Percentiles rank a stretch among this genome's conserved stretches.
phyloP scores from a whole-genome alignment of 2,113 vertebrate genomes.

The Ictalurus punctatus region DNA sequence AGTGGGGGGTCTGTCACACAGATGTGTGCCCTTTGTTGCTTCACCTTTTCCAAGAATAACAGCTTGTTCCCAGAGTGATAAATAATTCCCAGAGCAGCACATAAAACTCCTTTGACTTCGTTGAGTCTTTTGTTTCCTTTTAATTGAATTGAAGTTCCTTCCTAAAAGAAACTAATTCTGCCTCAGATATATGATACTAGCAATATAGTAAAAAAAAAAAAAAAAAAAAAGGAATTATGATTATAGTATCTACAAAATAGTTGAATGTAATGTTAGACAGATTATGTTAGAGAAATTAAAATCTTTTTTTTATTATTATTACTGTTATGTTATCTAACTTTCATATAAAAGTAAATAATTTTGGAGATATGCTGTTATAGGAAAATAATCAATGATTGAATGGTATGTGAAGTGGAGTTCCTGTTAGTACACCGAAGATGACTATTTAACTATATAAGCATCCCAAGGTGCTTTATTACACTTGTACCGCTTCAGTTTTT shows the following conservation, averaged over 20 bases:
- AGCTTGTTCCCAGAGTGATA: constrained; percentile 30
- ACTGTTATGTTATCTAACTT: background rate
- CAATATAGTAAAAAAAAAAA: background rate
- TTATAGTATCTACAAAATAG: background rate
- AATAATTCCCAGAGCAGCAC: constrained; percentile 20
- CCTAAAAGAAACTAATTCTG: background rate
- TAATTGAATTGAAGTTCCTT: background rate
- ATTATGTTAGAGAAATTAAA: background rate
- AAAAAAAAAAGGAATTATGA: background rate
- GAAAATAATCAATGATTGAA: background rate
- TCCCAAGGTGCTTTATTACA: background rate
- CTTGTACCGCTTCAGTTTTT: background rate
- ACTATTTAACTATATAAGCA: background rate
- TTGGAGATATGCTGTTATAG: background rate
- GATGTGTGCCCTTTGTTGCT: constrained; percentile 8
- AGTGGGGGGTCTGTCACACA: constrained; percentile 11
- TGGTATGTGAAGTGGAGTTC: background rate
- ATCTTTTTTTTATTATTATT: no score
- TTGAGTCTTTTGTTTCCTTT: background rate
- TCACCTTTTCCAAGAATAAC: constrained; percentile 23
- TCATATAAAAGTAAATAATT: background rate
- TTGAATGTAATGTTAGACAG: background rate
- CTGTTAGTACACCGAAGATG: background rate
- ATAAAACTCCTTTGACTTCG: constrained; percentile 2
- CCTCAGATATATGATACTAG: background rate